Base-by-base conservation (phyloP, 64 coral and sea anemone genomes). In the Actinia equina region DNA sequence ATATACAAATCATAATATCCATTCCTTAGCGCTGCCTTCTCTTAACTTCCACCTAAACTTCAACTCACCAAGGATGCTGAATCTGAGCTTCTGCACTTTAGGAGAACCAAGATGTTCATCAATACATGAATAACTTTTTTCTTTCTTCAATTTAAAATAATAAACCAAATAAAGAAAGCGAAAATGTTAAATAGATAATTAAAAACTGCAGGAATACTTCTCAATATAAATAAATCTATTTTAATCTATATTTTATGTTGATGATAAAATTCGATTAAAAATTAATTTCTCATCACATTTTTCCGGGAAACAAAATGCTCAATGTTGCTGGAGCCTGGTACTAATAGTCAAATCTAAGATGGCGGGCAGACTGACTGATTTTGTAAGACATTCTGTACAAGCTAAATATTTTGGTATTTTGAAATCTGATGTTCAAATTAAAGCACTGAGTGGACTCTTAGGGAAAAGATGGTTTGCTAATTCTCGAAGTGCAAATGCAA, bases 211-310 rank as follows among this genome's bases (percentile, higher is more conserved):
- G 22, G 1, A 65, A n/a, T 25, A 10, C 0, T 25, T 65, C 5
- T 65, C n/a, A 65, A 65, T 9, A n/a, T 57, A 7, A 65, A 4
- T 14, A 9, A 65, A 65, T 6, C 19, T 65, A 7, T 10, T 65
- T 65, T n/a, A 3, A 65, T 65, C 25, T 49, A 27, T 74, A 74
- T 26, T 27, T 12, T 41, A 14, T 37, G 7, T 57, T 20, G 17
- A n/a, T 37, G 20, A 82, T 53, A 19, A 18, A n/a, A 52, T 14
- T 18, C 4, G 80, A 82, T 82, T 3, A 52, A 42, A n/a, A 17
- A 23, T 18, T 27, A 46, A n/a, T 82, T 82, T 82, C 80, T 82
- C 15, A 51, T 52, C 52, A 82, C 80, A 17, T 82, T 23, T 82
- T 82, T 82, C 80, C 45, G 17, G 17, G 53, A 82, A 44, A 26